These are phyloP conservation scores for Agrypnus murinus DNA, from an alignment of 2,888 invertebrate genomes.

Conservation along the genomic window DNA sequence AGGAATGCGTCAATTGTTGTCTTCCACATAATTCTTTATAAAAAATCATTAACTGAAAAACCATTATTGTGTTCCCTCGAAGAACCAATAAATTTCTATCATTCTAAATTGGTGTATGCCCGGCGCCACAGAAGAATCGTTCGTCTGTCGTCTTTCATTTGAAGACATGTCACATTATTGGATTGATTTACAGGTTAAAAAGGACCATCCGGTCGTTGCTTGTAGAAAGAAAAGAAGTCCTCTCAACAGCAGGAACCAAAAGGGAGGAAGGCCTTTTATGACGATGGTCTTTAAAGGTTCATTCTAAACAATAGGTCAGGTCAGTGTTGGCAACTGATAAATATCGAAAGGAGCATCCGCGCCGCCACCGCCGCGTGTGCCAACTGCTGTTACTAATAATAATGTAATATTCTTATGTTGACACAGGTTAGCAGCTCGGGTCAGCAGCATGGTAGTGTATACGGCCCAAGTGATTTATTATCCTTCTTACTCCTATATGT, in stretches of 20 bases:
- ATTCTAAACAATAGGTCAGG: conserved; percentile 41
- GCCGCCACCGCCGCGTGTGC: conserved; percentile 20
- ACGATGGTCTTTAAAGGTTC: conserved; percentile 46
- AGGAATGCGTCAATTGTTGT: conserved; percentile 3
- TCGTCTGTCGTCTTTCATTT: conserved; percentile 27
- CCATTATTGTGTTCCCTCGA: conserved; percentile 22
- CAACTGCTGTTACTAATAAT: conserved; percentile 42
- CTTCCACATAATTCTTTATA: conserved; percentile 3
- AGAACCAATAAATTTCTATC: conserved; percentile 16
- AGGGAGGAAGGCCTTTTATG: conserved; percentile 34
- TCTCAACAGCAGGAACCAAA: conserved; percentile 6
- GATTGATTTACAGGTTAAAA: conserved; percentile 47
- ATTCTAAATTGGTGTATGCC: conserved; percentile 15
- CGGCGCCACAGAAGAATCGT: conserved; percentile 46
- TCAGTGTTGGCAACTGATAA: conserved; percentile 45
- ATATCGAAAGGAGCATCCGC: conserved; percentile 17
- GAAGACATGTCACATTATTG: conserved; percentile 33
- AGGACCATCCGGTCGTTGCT: conserved; percentile 30
- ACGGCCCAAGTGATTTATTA: conserved; percentile 33
- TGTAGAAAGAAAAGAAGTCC: too few relatives aligned
- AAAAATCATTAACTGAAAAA: conserved; percentile 14
- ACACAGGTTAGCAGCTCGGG: conserved; percentile 44
- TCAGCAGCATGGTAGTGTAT: conserved; percentile 34
- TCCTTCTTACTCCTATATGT: conserved; percentile 16
- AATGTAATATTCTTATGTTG: conserved; percentile 46